Base-by-base conservation (phyloP, 1,140 invertebrate species). In the Drosophila chauvacae region DNA sequence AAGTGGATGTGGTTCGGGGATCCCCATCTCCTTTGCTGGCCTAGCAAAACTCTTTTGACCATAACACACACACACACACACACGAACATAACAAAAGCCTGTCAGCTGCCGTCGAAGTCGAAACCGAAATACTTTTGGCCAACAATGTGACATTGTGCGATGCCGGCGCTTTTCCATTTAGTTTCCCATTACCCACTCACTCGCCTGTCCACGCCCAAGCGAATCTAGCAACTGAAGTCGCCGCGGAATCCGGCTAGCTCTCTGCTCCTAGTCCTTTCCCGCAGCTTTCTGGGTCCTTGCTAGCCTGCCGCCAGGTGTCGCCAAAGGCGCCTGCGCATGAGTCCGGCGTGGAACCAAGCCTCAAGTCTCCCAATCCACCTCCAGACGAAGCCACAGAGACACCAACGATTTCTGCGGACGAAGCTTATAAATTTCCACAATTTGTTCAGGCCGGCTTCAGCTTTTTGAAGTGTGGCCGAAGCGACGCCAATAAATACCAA, bases 131-230 rank as follows among this genome's bases (percentile, higher is more conserved):
- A 60, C 51, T 84, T 85, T 70, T 50, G 70, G 42, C 66, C 76
- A 81, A 88, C 84, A 88, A 83, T 88, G 84, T 84, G 80, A 88
- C 84, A 87, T 75, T 88, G 80, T 82, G 61, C 47, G 53, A 39
- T 68, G 59, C 65, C 63, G 61, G 48, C 48, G 66, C 60, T 72
- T 83, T 80, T 83, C 42, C 33, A 44, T 72, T 70, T 58, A 70
- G 35, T 71, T 69, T 69, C 65, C 51, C 65, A 70, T 58, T 71
- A 28, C 45, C 33, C 57, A 62, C 78, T 65, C 51, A 62, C 78
- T 71, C 35, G 64, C 63, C 63, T 63, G 57, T 80, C 61, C 59
- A 78, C 64, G 62, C 65, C 69, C 73, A 81, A 64, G 50, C 77
- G 44, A 75, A 55, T 53, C 37, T 42, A 50, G 30, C 50, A 42